These are phyloP conservation scores for Adelphocoris suturalis DNA, from an alignment of 2,888 invertebrate species.

Conservation along the genomic window DNA sequence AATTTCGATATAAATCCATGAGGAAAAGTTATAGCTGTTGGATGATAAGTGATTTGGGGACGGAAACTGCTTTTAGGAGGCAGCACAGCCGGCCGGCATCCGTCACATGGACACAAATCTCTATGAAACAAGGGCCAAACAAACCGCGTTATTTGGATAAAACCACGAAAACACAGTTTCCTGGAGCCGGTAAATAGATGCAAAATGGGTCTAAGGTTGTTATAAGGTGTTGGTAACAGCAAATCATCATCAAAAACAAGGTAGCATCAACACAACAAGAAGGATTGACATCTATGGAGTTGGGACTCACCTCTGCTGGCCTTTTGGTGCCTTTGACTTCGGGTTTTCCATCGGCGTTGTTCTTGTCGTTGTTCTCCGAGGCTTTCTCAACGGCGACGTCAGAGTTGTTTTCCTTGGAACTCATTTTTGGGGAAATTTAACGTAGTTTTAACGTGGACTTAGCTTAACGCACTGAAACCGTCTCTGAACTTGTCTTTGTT, in stretches of 20 bases:
- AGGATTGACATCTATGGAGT: conserved; percentile 10
- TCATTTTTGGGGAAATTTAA: conserved; percentile 80
- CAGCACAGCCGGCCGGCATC: conserved; percentile 58
- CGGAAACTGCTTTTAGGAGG: background rate
- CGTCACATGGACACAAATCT: conserved; percentile 54
- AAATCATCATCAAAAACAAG: conserved; percentile 40
- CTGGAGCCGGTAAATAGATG: background rate
- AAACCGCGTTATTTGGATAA: background rate
- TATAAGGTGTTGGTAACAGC: background rate
- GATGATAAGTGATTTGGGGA: background rate
- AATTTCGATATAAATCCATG: background rate
- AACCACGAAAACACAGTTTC: background rate
- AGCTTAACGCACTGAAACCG: conserved; percentile 75
- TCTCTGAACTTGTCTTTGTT: conserved; percentile 84
- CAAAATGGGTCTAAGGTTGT: background rate
- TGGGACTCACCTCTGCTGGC: conserved; percentile 90
- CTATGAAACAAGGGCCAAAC: conserved; percentile 1
- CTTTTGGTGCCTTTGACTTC: conserved; percentile 92
- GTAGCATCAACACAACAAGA: conserved; percentile 47
- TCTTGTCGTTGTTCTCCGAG: conserved; percentile 86
- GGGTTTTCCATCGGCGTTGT: conserved; percentile 86
- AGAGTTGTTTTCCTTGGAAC: conserved; percentile 90
- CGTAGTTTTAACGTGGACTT: conserved; percentile 68
- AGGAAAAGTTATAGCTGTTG: too few species aligned
- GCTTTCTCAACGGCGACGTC: conserved; percentile 92